Conservation (phyloP, 2,888 invertebrate genomes). For the Synergus umbraculus region DNA sequence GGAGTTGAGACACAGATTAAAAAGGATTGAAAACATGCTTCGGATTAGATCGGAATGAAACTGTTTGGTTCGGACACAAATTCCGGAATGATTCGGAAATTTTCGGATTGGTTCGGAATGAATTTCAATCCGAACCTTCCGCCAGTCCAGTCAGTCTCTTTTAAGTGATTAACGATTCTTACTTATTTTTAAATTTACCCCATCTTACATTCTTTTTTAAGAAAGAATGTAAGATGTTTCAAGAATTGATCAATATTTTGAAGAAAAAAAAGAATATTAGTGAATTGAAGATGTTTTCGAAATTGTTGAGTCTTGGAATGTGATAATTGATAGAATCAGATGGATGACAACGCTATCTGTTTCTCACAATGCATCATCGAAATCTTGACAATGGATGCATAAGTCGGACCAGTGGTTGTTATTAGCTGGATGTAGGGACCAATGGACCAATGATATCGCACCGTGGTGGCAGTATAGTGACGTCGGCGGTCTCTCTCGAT, state of each 20-base stretch:
- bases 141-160: background rate
- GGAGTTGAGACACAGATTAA: no score
- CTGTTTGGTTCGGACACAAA: no score
- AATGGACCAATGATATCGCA: slow-evolving; percentile 46
- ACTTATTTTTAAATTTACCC: no score
- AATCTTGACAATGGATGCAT: slow-evolving; percentile 33
- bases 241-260: background rate
- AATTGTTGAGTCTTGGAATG: background rate
- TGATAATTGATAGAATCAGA: background rate
- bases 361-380: slow-evolving; percentile 36
- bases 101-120: no score
- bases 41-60: no score
- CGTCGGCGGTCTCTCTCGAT: slow-evolving; percentile 62
- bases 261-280: background rate
- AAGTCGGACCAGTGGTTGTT: slow-evolving; percentile 28
- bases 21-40: no score
- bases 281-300: background rate
- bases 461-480: slow-evolving; percentile 49
- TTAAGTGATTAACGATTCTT: no score
- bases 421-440: slow-evolving; percentile 27
- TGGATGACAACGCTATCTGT: slow-evolving; percentile 31
- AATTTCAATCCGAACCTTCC: no score
- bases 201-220: background rate
- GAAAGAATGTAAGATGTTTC: background rate
- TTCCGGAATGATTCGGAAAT: no score